Conservation (phyloP, 2,888 invertebrate genomes). For the Sepiola atlantica region DNA sequence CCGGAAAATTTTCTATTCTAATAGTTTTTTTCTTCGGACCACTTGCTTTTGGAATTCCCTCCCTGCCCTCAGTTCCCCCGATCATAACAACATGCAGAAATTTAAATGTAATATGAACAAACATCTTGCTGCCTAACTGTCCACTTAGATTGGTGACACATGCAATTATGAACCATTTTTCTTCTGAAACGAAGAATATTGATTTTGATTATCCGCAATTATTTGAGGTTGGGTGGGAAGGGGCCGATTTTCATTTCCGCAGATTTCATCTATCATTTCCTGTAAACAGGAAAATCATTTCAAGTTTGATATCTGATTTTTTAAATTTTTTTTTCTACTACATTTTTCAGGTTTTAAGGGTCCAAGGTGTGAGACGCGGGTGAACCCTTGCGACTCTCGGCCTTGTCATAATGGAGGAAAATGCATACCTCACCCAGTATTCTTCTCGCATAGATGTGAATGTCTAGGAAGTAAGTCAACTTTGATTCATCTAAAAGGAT, state of each 20-base stretch:
- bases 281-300: background rate
- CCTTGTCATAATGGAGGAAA: conserved; percentile 32
- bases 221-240: too few relatives aligned
- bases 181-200: background rate
- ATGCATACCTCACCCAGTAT: background rate
- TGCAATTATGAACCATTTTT: background rate
- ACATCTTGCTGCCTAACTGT: too few relatives aligned
- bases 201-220: background rate
- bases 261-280: background rate
- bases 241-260: background rate
- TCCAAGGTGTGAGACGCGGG: background rate
- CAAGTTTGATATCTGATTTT: too few relatives aligned
- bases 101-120: too few relatives aligned
- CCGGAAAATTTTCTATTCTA: too few relatives aligned
- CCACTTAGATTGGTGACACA: too few relatives aligned
- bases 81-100: too few relatives aligned
- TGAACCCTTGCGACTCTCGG: conserved; percentile 37
- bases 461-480: conserved; percentile 24
- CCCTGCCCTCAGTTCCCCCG: too few relatives aligned
- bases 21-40: too few relatives aligned
- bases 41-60: too few relatives aligned
- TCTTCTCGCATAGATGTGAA: background rate
- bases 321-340: too few relatives aligned
- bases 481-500: background rate
- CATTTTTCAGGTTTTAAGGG: background rate